Conservation (phyloP, 92 coral and sea anemone genomes). For the Phenganax stokvisi region DNA sequence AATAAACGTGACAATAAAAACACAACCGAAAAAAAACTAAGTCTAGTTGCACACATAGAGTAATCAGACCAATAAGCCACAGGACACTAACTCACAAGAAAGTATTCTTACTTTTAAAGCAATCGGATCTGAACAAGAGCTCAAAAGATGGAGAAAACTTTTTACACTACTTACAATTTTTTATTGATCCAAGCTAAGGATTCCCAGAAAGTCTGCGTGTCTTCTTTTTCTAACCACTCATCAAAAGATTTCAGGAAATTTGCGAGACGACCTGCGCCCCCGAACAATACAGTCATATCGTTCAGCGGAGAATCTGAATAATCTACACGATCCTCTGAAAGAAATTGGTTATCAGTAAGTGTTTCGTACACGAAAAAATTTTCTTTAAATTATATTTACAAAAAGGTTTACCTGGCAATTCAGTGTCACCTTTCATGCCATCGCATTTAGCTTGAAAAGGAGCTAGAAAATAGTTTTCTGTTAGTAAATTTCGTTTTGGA, state of each 20-base stretch:
- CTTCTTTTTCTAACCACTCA: conserved; percentile 67
- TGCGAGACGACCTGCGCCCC: conserved; percentile 69
- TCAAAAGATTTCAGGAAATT: conserved; percentile 76
- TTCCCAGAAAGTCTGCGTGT: conserved; percentile 79
- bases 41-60: neutral
- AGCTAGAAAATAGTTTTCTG: neutral
- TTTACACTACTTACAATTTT: conserved; percentile 60
- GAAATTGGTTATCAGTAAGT: conserved; percentile 16
- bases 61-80: neutral
- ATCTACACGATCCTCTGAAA: conserved; percentile 66
- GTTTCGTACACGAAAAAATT: neutral
- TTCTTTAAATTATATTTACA: neutral
- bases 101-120: neutral
- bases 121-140: no score
- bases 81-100: neutral
- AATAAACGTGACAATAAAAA: no score
- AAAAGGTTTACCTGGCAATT: conserved; percentile 13
- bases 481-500: no score
- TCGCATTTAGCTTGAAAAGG: conserved; percentile 29
- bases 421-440: neutral
- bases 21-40: no score
- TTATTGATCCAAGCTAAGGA: conserved; percentile 75
- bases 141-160: neutral
- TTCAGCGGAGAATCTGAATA: conserved; percentile 70
- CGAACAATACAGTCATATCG: conserved; percentile 69